These are phyloP conservation scores for Amyelois transitella DNA, from an alignment of 1,140 invertebrate genomes.

Conservation along the genomic window DNA sequence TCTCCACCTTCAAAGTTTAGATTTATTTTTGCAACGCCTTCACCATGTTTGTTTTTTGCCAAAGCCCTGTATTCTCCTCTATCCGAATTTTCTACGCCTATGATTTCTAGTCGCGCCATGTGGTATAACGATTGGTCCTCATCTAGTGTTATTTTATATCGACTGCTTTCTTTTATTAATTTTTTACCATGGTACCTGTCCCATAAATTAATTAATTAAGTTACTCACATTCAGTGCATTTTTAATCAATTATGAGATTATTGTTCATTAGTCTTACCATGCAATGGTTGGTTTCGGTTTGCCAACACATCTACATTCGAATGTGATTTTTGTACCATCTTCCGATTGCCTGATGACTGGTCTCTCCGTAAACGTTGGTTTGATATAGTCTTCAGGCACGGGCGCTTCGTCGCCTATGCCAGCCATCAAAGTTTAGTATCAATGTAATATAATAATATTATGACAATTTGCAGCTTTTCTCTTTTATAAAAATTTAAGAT, in stretches of 20 bases:
- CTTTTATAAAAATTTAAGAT: constrained; percentile 58
- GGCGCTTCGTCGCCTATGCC: constrained; percentile 91
- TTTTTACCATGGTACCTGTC: constrained; percentile 90
- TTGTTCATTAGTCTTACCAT: constrained; percentile 82
- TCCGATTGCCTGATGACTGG: constrained; percentile 96
- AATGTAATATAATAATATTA: not conserved
- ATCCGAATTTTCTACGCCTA: constrained; percentile 87
- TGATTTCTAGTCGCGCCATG: constrained; percentile 89
- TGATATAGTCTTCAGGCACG: constrained; percentile 90
- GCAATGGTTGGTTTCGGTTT: constrained; percentile 93
- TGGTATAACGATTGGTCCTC: constrained; percentile 93
- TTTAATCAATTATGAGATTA: not conserved
- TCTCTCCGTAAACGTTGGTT: constrained; percentile 96
- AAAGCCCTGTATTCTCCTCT: constrained; percentile 95
- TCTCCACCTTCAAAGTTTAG: constrained; percentile 94
- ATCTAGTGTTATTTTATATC: constrained; percentile 86
- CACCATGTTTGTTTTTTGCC: constrained; percentile 93
- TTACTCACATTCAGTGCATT: not conserved
- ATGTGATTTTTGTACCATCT: constrained; percentile 92
- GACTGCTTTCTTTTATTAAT: constrained; percentile 83
- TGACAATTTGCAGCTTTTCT: constrained; percentile 41
- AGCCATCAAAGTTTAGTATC: not conserved
- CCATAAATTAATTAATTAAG: constrained; percentile 22
- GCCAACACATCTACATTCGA: constrained; percentile 96
- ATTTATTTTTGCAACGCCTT: constrained; percentile 95